A percentile compares a stretch with the other conserved stretches of the same genome.
phyloP scores from a whole-genome alignment of 2,888 invertebrate species.

The Acleris sparsana region DNA sequence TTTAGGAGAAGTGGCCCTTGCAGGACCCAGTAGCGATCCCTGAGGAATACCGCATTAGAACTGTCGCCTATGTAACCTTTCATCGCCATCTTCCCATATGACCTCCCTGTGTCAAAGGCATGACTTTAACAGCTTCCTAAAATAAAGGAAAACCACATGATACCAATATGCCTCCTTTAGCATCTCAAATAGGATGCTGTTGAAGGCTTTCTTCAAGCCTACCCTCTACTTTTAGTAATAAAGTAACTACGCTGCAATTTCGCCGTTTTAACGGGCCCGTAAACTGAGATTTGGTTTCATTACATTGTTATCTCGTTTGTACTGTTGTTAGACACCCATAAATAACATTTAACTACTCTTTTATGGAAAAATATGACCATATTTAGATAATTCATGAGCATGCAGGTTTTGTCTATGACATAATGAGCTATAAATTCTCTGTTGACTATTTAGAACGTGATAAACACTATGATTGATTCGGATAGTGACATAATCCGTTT shows the following conservation, averaged over 20 bases:
- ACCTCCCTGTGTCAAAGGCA: too few relatives aligned
- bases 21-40: too few relatives aligned
- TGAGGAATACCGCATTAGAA: too few relatives aligned
- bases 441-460: not conserved
- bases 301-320: conserved; percentile 46
- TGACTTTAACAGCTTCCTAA: too few relatives aligned
- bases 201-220: too few relatives aligned
- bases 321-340: conserved; percentile 23
- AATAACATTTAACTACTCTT: conserved; percentile 25
- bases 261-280: conserved; percentile 43
- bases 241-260: not conserved
- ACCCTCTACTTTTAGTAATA: too few relatives aligned
- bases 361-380: conserved; percentile 22
- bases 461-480: not conserved
- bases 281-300: conserved; percentile 43
- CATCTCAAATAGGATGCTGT: too few relatives aligned
- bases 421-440: not conserved
- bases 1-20: too few relatives aligned
- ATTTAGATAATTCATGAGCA: conserved; percentile 23
- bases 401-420: conserved; percentile 16
- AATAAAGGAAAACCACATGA: too few relatives aligned
- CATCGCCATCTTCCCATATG: too few relatives aligned
- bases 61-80: too few relatives aligned
- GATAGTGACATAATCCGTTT: not conserved
- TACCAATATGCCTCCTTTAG: too few relatives aligned